Evolutionary conservation across 2,797 vertebrate genomes (phyloP).

Genomic region (Myotis vivesi): DNA sequence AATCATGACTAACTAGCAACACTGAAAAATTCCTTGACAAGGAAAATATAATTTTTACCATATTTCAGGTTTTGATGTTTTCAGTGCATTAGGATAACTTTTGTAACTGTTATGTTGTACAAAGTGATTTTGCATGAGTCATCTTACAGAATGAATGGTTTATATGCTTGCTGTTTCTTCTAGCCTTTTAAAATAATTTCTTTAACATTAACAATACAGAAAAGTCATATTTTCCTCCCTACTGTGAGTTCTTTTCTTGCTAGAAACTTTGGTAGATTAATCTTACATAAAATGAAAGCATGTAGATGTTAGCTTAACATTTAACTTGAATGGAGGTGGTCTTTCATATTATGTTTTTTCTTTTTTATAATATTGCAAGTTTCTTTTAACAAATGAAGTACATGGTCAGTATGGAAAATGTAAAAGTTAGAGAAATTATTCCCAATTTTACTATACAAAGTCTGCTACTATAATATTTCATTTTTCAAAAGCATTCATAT

Average conservation of each 20-base stretch:
- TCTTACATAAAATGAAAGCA: not conserved
- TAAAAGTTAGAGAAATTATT: slow-evolving; percentile 2
- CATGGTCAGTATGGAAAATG: not conserved
- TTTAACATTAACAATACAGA: slow-evolving; percentile 45
- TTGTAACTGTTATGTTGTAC: not conserved
- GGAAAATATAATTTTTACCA: slow-evolving; percentile 47
- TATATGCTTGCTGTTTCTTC: slow-evolving; percentile 55
- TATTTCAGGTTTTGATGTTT: slow-evolving; percentile 49
- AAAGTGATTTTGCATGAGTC: slow-evolving; percentile 54
- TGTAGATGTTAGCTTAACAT: not conserved
- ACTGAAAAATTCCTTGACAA: slow-evolving; percentile 42
- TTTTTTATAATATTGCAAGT: slow-evolving; percentile 4
- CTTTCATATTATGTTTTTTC: slow-evolving; percentile 11
- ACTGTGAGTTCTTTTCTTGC: slow-evolving; percentile 46
- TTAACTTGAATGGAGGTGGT: not conserved
- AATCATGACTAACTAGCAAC: slow-evolving; percentile 31
- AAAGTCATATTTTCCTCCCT: slow-evolving; percentile 42
- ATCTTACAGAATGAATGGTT: slow-evolving; percentile 48
- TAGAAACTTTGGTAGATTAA: slow-evolving; percentile 22
- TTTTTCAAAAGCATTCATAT: not conserved
- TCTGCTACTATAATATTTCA: not conserved
- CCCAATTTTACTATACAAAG: not conserved
- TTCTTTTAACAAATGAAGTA: slow-evolving; percentile 44
- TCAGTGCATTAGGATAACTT: slow-evolving; percentile 23
- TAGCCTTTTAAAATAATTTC: slow-evolving; percentile 55